A percentile compares a stretch with the other conserved stretches of the same genome.
Evolutionary conservation across 2,888 invertebrate genomes (phyloP).

Genomic region (Ferrisia virgata): DNA sequence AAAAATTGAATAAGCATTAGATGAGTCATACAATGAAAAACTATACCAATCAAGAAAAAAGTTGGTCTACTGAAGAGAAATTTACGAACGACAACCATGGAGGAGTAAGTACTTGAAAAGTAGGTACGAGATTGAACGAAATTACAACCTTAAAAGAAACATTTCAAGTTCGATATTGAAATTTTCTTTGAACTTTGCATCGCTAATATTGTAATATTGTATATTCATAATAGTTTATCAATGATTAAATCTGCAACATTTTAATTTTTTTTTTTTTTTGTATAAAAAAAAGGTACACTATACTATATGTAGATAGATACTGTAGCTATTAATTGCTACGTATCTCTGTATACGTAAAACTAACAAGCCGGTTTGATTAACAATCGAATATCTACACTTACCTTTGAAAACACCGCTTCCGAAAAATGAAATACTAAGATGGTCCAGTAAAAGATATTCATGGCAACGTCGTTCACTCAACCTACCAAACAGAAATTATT

Average conservation of each 20-base stretch:
- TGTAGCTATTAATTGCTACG: background rate
- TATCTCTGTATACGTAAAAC: background rate
- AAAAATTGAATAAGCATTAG: conserved; percentile 28
- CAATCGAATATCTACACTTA: background rate
- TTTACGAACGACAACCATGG: background rate
- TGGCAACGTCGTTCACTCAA: background rate
- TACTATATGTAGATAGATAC: background rate
- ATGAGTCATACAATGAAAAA: conserved; percentile 26
- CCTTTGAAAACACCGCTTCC: background rate
- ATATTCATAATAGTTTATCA: background rate
- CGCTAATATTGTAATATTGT: background rate
- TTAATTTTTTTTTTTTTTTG: background rate
- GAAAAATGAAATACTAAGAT: background rate
- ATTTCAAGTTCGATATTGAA: background rate
- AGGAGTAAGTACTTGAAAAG: too few relatives aligned
- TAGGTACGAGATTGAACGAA: background rate
- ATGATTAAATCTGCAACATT: background rate
- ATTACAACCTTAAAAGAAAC: background rate
- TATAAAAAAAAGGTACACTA: background rate
- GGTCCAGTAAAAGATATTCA: conserved; percentile 16
- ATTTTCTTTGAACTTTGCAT: background rate
- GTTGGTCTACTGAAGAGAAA: background rate
- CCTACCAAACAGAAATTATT: background rate
- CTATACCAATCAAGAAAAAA: background rate
- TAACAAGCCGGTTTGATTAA: background rate